phyloP scores from a whole-genome alignment of 2,113 vertebrate genomes.

The Beaufortia kweichowensis region DNA sequence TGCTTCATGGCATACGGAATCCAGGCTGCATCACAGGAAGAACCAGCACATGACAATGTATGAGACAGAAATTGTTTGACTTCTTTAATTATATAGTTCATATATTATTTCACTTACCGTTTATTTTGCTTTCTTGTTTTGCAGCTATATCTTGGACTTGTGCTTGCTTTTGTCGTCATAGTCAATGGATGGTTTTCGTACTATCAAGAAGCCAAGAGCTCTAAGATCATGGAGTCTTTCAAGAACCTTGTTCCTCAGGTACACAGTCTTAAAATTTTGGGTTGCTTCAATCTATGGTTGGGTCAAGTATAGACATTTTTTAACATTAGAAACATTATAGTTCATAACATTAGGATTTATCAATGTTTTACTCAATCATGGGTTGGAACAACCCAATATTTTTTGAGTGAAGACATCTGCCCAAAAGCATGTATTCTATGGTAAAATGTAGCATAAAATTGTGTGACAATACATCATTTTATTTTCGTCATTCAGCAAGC shows the following conservation, averaged over 20 bases:
- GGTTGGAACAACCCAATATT: too few species aligned
- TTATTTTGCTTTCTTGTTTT: neutral
- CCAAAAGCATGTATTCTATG: too few species aligned
- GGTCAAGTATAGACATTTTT: too few species aligned
- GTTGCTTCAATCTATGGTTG: too few species aligned
- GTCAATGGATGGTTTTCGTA: slow-evolving; percentile 98
- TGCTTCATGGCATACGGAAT: slow-evolving; percentile 91
- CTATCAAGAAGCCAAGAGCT: slow-evolving; percentile 98
- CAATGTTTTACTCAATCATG: too few species aligned
- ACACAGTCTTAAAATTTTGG: too few species aligned
- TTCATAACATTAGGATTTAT: too few species aligned
- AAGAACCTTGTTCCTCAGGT: slow-evolving; percentile 98
- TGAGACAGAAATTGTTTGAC: slow-evolving; percentile 51
- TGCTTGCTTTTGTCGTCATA: slow-evolving; percentile 91
- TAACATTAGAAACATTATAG: too few species aligned
- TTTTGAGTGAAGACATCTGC: too few species aligned
- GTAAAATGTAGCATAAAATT: too few species aligned
- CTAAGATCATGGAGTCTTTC: slow-evolving; percentile 99
- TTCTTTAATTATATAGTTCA: neutral
- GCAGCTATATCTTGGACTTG: slow-evolving; percentile 90
- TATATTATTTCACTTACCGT: neutral
- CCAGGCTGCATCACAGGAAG: slow-evolving; percentile 79
- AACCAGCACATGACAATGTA: slow-evolving; percentile 89
- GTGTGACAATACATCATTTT: neutral
- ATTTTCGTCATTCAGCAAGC: slow-evolving; percentile 79